Conservation (phyloP, 2,888 invertebrate species). For the Euzophera pinguis region DNA sequence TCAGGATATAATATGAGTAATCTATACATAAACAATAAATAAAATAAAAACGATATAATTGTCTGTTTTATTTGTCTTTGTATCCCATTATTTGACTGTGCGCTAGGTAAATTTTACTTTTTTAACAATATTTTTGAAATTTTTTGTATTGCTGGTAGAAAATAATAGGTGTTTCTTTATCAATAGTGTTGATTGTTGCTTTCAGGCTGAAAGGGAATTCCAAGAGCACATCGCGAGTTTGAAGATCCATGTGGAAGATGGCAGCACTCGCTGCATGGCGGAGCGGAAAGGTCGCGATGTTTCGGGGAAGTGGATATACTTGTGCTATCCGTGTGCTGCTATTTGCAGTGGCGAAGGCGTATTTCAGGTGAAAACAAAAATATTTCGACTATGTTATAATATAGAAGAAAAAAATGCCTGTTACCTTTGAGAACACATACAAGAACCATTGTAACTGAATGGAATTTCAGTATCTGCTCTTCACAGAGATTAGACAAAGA, state of each 20-base stretch:
- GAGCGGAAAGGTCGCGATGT: constrained; percentile 64
- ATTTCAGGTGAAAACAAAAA: constrained; percentile 49
- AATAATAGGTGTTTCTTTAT: neutral
- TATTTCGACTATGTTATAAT: neutral
- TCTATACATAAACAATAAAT: constrained; percentile 27
- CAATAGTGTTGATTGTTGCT: constrained; percentile 17
- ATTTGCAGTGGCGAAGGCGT: constrained; percentile 66
- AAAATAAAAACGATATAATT: constrained; percentile 29
- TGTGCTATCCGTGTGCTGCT: constrained; percentile 77
- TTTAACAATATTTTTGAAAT: neutral
- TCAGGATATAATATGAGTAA: constrained; percentile 28
- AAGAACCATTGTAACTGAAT: no score
- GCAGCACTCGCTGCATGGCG: constrained; percentile 61
- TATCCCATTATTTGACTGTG: constrained; percentile 25
- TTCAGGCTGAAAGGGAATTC: constrained; percentile 69
- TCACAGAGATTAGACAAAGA: no score
- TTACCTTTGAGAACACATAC: no score
- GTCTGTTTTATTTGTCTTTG: constrained; percentile 48
- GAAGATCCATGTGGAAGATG: constrained; percentile 71
- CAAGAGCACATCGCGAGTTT: constrained; percentile 63
- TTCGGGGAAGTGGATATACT: constrained; percentile 67
- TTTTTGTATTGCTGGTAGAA: neutral
- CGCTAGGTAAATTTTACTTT: neutral
- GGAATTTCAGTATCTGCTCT: no score
- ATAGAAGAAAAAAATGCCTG: no score